Evolutionary conservation across 1,140 invertebrate species (phyloP).

Genomic region (Drosophila cardini): DNA sequence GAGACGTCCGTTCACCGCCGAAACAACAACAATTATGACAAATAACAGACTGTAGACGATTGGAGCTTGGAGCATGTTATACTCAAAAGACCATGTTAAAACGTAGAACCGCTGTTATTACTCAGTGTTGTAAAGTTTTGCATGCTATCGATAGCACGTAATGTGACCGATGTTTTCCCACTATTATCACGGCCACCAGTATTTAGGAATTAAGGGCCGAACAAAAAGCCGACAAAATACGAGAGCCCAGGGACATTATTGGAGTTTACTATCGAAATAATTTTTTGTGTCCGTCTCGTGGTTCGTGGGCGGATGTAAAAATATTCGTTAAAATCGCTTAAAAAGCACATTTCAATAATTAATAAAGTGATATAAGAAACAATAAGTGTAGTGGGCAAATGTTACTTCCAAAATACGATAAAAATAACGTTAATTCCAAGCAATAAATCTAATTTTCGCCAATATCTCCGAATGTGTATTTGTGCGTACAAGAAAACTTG

Average conservation of each 20-base stretch:
- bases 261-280: constrained; percentile 63
- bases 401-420: neutral
- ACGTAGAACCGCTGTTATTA: neutral
- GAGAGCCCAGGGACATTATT: constrained; percentile 44
- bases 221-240: too few species aligned
- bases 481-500: constrained; percentile 10
- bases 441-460: constrained; percentile 22
- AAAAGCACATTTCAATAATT: constrained; percentile 27
- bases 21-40: constrained; percentile 49
- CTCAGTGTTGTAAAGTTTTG: constrained; percentile 13
- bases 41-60: constrained; percentile 31
- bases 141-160: constrained; percentile 38
- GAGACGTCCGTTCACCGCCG: constrained; percentile 44
- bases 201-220: too few species aligned
- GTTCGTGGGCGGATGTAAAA: constrained; percentile 42
- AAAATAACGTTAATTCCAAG: constrained; percentile 1
- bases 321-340: constrained; percentile 20
- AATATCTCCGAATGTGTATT: constrained; percentile 9
- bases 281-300: constrained; percentile 56
- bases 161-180: too few species aligned
- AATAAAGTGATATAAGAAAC: constrained; percentile 7
- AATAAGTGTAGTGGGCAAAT: constrained; percentile 2
- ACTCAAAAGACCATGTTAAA: constrained; percentile 25
- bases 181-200: too few species aligned
- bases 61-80: constrained; percentile 24